These are phyloP conservation scores for Tenthredo livida DNA, from an alignment of 2,888 invertebrate species.

Conservation along the genomic window DNA sequence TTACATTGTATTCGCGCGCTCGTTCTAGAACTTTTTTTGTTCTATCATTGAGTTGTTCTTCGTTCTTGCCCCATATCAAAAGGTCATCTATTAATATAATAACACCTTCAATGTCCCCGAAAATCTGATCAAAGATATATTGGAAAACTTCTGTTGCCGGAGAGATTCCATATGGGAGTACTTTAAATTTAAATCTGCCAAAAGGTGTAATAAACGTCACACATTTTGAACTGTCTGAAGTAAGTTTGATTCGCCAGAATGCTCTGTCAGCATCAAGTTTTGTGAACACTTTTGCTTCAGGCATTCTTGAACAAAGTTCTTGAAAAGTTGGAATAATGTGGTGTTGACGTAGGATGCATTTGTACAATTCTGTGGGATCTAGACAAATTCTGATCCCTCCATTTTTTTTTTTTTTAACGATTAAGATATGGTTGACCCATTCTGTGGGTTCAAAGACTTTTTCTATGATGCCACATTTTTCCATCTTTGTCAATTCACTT, in stretches of 20 bases:
- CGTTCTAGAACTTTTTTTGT: conserved; percentile 56
- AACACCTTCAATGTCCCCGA: conserved; percentile 62
- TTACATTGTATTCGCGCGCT: conserved; percentile 51
- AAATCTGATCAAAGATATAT: conserved; percentile 60
- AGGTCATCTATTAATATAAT: conserved; percentile 66
- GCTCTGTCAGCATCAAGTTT: conserved; percentile 64
- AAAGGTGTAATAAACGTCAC: conserved; percentile 67
- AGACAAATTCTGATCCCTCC: conserved; percentile 65
- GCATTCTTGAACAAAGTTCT: conserved; percentile 64
- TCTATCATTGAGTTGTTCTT: conserved; percentile 62
- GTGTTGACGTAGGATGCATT: conserved; percentile 61
- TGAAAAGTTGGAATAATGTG: conserved; percentile 65
- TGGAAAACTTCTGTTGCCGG: conserved; percentile 67
- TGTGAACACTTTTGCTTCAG: conserved; percentile 62
- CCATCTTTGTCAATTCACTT: no score
- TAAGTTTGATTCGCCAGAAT: conserved; percentile 64
- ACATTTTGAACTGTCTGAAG: conserved; percentile 61
- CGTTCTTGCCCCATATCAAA: conserved; percentile 60
- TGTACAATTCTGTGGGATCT: conserved; percentile 67
- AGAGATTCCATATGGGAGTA: conserved; percentile 65
- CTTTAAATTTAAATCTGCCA: conserved; percentile 65
- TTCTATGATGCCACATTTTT: conserved; percentile 58
- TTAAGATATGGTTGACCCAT: conserved; percentile 64
- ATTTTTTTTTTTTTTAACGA: conserved; percentile 55
- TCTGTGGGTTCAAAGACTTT: conserved; percentile 61